A percentile compares a stretch with the other conserved stretches of the same genome.
These are phyloP conservation scores for Montipora capricornis DNA, from an alignment of 64 coral and sea anemone species.

Conservation along the genomic window DNA sequence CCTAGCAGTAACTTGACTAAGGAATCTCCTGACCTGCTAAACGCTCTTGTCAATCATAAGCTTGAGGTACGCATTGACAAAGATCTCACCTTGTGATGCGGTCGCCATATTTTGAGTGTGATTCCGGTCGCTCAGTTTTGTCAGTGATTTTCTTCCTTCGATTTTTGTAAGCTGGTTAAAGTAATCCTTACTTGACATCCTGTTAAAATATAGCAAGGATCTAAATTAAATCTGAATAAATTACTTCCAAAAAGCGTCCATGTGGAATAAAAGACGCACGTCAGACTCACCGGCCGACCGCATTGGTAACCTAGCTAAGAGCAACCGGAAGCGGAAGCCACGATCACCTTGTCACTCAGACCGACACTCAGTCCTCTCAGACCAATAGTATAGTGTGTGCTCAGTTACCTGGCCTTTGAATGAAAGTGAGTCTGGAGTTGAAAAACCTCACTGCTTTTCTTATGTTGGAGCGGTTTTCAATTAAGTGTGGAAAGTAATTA, in stretches of 20 bases:
- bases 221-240: background rate
- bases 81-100: slow-evolving; percentile 9
- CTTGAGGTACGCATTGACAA: too few species aligned
- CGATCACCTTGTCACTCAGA: too few species aligned
- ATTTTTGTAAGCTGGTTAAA: slow-evolving; percentile 5
- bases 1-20: background rate
- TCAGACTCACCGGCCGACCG: background rate
- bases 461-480: too few species aligned
- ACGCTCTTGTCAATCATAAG: too few species aligned
- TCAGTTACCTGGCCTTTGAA: too few species aligned
- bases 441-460: too few species aligned
- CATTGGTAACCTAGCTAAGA: background rate
- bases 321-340: background rate
- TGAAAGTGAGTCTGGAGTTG: too few species aligned
- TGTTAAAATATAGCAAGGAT: slow-evolving; percentile 24
- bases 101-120: slow-evolving; percentile 19
- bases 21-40: background rate
- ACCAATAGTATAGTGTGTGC: too few species aligned
- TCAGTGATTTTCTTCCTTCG: slow-evolving; percentile 20
- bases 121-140: background rate
- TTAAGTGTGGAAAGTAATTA: too few species aligned
- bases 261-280: slow-evolving; percentile 7
- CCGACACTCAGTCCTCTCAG: too few species aligned
- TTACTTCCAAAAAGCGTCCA: background rate
- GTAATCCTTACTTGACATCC: slow-evolving; percentile 13